phyloP scores from a whole-genome alignment of 1,140 invertebrate genomes.

The Venturia canescens region DNA sequence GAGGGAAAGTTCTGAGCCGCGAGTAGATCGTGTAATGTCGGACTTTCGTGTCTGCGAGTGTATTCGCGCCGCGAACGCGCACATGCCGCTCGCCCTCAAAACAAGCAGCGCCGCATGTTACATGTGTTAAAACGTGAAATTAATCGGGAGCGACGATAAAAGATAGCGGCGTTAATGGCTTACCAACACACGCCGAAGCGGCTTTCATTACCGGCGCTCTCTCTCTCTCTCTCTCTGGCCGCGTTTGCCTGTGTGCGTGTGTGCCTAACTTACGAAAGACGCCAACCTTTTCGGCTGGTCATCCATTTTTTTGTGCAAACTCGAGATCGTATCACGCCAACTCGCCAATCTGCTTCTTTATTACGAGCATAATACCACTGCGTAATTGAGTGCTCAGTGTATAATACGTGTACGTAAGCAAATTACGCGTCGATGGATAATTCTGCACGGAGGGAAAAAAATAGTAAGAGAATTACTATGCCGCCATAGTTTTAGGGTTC shows the following conservation, averaged over 20 bases:
- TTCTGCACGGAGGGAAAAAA: too few relatives aligned
- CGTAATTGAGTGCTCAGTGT: constrained; percentile 25
- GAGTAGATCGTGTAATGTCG: constrained; percentile 1
- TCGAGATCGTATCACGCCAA: constrained; percentile 38
- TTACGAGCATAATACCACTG: constrained; percentile 34
- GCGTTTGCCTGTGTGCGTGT: not conserved
- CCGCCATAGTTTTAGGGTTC: too few relatives aligned
- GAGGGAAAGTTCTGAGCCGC: not conserved
- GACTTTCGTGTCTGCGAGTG: not conserved
- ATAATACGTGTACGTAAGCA: not conserved
- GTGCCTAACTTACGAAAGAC: constrained; percentile 12
- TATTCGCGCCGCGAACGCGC: not conserved
- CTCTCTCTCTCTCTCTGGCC: not conserved
- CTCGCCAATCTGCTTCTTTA: not conserved
- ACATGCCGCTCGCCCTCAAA: constrained; percentile 45
- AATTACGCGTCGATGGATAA: too few relatives aligned
- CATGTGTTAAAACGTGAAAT: constrained; percentile 64
- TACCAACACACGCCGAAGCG: constrained; percentile 39
- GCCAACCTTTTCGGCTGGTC: constrained; percentile 33
- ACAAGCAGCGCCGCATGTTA: constrained; percentile 40
- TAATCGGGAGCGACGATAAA: constrained; percentile 63
- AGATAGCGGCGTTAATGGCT: constrained; percentile 68
- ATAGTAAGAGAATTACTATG: too few relatives aligned
- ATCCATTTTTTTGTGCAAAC: constrained; percentile 37
- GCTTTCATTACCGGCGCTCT: too few relatives aligned